phyloP scores from a whole-genome alignment of 2,888 invertebrate genomes.

The Frankliniella intonsa region DNA sequence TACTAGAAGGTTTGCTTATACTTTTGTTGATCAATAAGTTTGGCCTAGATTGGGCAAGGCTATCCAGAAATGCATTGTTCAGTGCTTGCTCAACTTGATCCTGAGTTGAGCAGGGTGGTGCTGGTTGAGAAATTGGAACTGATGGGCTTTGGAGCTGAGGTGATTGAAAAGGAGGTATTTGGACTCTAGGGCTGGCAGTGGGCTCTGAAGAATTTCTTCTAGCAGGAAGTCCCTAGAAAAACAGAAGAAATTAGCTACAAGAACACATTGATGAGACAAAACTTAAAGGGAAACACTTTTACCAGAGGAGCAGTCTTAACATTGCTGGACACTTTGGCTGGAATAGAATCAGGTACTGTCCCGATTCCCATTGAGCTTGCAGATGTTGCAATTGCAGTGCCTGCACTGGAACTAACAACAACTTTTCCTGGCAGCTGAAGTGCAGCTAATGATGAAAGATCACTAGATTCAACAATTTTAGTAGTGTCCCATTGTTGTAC shows the following conservation, averaged over 20 bases:
- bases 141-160: neutral
- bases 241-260: neutral
- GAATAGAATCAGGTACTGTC: neutral
- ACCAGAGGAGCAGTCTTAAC: neutral
- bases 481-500: neutral
- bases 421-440: neutral
- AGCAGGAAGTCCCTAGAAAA: neutral
- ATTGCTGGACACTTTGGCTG: neutral
- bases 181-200: neutral
- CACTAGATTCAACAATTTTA: neutral
- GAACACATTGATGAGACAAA: neutral
- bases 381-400: neutral
- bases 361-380: neutral
- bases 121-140: neutral
- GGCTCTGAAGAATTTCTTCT: slow-evolving; percentile 7
- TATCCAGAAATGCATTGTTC: slow-evolving; percentile 40
- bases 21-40: slow-evolving; percentile 40
- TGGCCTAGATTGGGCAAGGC: slow-evolving; percentile 41
- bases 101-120: neutral
- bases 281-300: neutral
- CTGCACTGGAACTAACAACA: slow-evolving; percentile 5
- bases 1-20: neutral
- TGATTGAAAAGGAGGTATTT: neutral
- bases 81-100: neutral
- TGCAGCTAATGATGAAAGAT: neutral